Percentiles rank a stretch among this genome's conserved stretches.
phyloP scores from a whole-genome alignment of 2,888 invertebrate genomes.

The Conchocele bisecta region DNA sequence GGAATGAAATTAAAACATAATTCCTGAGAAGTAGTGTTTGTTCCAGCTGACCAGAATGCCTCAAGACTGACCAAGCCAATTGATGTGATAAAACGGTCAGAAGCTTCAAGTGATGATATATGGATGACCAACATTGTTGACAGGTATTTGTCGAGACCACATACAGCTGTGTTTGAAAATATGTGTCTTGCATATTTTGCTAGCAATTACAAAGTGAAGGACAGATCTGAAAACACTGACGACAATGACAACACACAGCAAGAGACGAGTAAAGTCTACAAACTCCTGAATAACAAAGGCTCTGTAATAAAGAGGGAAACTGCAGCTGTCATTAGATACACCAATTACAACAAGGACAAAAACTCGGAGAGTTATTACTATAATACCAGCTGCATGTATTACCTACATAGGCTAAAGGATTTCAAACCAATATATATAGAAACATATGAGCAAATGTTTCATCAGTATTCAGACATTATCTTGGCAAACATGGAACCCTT shows the following conservation, averaged over 20 bases:
- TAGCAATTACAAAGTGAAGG: constrained; percentile 23
- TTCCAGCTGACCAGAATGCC: constrained; percentile 36
- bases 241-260: not conserved
- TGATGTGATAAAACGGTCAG: constrained; percentile 9
- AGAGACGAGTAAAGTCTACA: not conserved
- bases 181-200: constrained; percentile 37
- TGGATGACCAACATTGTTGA: constrained; percentile 46
- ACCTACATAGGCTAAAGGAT: constrained; percentile 17
- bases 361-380: constrained; percentile 18
- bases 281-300: constrained; percentile 20
- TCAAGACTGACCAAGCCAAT: constrained; percentile 33
- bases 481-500: constrained; percentile 27
- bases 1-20: constrained; percentile 28
- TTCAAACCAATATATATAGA: constrained; percentile 1
- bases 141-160: constrained; percentile 33
- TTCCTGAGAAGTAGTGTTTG: constrained; percentile 35
- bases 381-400: constrained; percentile 17
- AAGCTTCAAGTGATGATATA: constrained; percentile 17
- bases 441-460: constrained; percentile 21
- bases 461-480: constrained; percentile 4
- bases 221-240: not conserved
- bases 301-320: constrained; percentile 22
- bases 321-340: constrained; percentile 25
- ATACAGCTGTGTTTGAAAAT: constrained; percentile 24
- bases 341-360: constrained; percentile 17